Evolutionary conservation across 2,888 invertebrate species (phyloP).

Genomic region (Apamea sordens): DNA sequence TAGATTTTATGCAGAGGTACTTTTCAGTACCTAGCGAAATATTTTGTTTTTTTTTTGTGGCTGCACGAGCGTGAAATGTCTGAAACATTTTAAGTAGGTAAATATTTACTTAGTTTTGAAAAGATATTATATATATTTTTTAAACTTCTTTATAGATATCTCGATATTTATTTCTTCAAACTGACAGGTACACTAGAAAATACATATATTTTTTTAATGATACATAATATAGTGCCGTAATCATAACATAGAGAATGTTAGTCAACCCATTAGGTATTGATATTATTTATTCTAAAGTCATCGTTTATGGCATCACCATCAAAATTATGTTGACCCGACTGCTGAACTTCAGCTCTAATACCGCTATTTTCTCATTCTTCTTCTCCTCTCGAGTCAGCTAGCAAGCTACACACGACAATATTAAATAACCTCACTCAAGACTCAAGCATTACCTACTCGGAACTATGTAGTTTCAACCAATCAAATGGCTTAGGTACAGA

Average conservation of each 20-base stretch:
- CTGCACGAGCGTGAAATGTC: slow-evolving; percentile 5
- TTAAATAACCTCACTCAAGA: background rate
- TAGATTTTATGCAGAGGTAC: slow-evolving; percentile 18
- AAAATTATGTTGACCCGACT: background rate
- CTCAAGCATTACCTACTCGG: background rate
- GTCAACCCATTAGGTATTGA: background rate
- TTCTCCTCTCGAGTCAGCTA: background rate
- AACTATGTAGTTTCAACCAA: background rate
- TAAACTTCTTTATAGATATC: background rate
- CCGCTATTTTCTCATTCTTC: background rate
- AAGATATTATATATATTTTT: background rate
- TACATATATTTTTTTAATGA: too few relatives aligned
- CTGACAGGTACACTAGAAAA: background rate
- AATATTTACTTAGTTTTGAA: slow-evolving; percentile 15
- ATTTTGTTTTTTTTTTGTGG: background rate
- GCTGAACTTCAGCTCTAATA: background rate
- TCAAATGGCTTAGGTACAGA: background rate
- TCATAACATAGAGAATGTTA: background rate
- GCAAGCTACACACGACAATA: background rate
- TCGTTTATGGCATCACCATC: background rate
- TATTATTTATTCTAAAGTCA: background rate
- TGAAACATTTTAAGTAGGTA: background rate
- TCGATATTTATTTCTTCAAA: slow-evolving; percentile 1
- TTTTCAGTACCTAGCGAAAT: slow-evolving; percentile 6
- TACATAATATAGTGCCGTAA: background rate